Percentiles rank a stretch among this genome's conserved stretches.
These are phyloP conservation scores for Choristoneura fumiferana DNA, from an alignment of 1,140 invertebrate genomes.

Conservation along the genomic window DNA sequence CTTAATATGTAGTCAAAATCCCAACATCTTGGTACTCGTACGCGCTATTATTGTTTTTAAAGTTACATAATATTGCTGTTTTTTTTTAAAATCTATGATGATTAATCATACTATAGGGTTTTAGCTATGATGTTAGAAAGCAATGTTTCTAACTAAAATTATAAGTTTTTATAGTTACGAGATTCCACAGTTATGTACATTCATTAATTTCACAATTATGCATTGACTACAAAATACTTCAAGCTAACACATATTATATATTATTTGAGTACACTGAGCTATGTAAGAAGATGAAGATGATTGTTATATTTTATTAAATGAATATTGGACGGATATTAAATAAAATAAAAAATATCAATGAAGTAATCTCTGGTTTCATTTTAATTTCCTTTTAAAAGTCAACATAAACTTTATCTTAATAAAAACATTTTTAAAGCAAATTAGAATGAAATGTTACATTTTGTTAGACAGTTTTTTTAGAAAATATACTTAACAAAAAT, in stretches of 20 bases:
- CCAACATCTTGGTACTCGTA: too few relatives aligned
- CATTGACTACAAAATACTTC: constrained; percentile 14
- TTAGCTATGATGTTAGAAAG: not conserved
- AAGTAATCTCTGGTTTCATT: constrained; percentile 42
- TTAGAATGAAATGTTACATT: constrained; percentile 5
- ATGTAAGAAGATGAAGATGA: not conserved
- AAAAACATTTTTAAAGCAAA: constrained; percentile 4
- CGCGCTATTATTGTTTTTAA: constrained; percentile 14
- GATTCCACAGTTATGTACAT: constrained; percentile 3
- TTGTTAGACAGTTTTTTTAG: constrained; percentile 9
- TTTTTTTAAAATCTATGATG: constrained; percentile 3
- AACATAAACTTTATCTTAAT: too few relatives aligned
- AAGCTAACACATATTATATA: constrained; percentile 17
- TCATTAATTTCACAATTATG: constrained; percentile 3
- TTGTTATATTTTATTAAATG: not conserved
- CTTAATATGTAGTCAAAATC: too few relatives aligned
- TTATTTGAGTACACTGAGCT: constrained; percentile 8
- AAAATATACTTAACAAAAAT: constrained; percentile 14
- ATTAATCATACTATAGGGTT: constrained; percentile 1
- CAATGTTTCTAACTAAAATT: not conserved
- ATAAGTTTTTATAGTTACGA: constrained; percentile 5
- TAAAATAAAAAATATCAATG: constrained; percentile 14
- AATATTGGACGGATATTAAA: constrained; percentile 12
- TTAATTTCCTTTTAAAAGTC: too few relatives aligned
- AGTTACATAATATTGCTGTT: constrained; percentile 11